A percentile compares a stretch with the other conserved stretches of the same genome.
These are phyloP conservation scores for Trididemnum clinides DNA, from an alignment of 23 tunicate genomes.

Conservation along the genomic window DNA sequence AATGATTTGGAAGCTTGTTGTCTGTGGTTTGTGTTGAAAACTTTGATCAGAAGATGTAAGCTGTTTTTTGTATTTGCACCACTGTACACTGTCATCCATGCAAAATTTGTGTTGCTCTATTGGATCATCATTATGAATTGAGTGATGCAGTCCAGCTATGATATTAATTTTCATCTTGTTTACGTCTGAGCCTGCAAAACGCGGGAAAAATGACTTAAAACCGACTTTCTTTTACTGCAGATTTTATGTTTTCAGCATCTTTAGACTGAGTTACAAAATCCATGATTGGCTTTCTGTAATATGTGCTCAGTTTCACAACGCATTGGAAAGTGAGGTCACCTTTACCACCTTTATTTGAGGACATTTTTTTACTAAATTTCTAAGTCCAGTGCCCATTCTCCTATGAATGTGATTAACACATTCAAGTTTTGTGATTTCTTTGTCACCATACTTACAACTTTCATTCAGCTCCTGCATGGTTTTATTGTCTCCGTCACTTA, in stretches of 20 bases:
- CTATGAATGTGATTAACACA: slow-evolving; percentile 31
- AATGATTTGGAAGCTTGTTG: too few species aligned
- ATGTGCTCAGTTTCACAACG: background rate
- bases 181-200: too few species aligned
- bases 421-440: slow-evolving; percentile 10
- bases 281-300: slow-evolving; percentile 12
- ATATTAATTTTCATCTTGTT: too few species aligned
- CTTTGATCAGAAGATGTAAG: too few species aligned
- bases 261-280: background rate
- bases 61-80: too few species aligned
- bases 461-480: background rate
- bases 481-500: slow-evolving; percentile 30
- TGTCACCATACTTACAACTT: background rate
- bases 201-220: too few species aligned
- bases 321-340: background rate
- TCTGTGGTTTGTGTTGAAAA: too few species aligned
- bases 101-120: too few species aligned
- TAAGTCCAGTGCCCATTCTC: slow-evolving; percentile 24
- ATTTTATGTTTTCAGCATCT: background rate
- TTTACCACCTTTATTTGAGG: slow-evolving; percentile 4
- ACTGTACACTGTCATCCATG: too few species aligned
- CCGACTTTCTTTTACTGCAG: too few species aligned
- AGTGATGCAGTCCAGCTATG: too few species aligned
- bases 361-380: slow-evolving; percentile 5
- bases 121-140: too few species aligned